Base-by-base conservation (phyloP, 2,888 invertebrate species). In the Athripsodes cinereus region DNA sequence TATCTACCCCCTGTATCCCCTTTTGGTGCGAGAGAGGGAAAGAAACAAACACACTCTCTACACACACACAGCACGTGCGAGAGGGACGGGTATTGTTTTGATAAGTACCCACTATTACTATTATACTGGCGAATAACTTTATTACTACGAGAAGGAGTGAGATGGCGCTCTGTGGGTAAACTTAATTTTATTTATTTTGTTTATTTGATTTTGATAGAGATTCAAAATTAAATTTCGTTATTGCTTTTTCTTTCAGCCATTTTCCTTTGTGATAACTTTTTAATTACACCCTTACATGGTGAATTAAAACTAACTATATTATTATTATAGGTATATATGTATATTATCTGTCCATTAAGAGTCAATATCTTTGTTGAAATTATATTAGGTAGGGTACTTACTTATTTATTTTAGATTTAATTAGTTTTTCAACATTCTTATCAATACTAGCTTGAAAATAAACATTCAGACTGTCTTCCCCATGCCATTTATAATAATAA, bases 21-120 rank as follows among this genome's bases (percentile, higher is more conserved):
- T 20, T 53, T 8, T 31, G 21, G 52, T 53, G 47, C 47, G 21
- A 44, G n/a, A n/a, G 49, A 22, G 58, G 18, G 58, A 58, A 20
- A n/a, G 11, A 10, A 13, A 21, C 22, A 6, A 16, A 47, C 20
- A 3, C 19, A 40, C 21, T 21, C 10, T 6, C 40, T 22, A 10
- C 3, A 22, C 18, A 11, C 44, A 13, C 18, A 21, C 6, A 3
- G 18, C 46, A 13, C 5, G 46, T 44, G 26, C 52, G 54, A 58
- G 34, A 2, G 52, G 18, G 50, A 58, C 44, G 10, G 20, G 20
- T 40, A 40, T 40, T 8, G 16, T 3, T 26, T 40, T n/a, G 2
- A 16, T 40, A n/a, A n/a, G 40, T 40, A 40, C 13, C n/a, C n/a
- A n/a, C n/a, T n/a, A n/a, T n/a, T n/a, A n/a, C n/a, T n/a, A n/a